These are phyloP conservation scores for Athrips mouffetella DNA, from an alignment of 2,888 invertebrate genomes.

Conservation along the genomic window DNA sequence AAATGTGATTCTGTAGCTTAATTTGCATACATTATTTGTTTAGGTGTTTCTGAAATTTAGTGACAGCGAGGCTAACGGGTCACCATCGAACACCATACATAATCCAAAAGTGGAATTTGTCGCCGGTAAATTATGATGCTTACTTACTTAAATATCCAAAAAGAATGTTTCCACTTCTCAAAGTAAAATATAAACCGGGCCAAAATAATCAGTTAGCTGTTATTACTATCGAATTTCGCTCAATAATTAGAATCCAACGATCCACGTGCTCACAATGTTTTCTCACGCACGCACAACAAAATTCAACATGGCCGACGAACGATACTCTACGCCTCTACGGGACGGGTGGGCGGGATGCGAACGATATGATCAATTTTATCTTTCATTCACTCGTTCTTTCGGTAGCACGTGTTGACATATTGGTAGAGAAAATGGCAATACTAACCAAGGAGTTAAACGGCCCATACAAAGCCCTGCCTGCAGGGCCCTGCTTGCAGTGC, in stretches of 20 bases:
- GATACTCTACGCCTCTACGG: too few relatives aligned
- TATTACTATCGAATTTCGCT: constrained; percentile 68
- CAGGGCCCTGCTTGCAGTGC: too few relatives aligned
- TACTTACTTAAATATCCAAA: constrained; percentile 63
- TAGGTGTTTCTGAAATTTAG: constrained; percentile 22
- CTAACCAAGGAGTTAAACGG: too few relatives aligned
- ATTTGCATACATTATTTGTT: constrained; percentile 22
- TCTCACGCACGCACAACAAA: constrained; percentile 77
- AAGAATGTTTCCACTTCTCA: constrained; percentile 44
- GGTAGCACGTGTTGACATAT: neutral
- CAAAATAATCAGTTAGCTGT: constrained; percentile 46
- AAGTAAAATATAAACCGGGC: constrained; percentile 40
- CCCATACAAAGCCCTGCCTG: too few relatives aligned
- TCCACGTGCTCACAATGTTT: constrained; percentile 86
- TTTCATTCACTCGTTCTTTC: neutral
- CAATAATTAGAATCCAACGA: constrained; percentile 57
- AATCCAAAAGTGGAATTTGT: constrained; percentile 53
- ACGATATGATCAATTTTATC: too few relatives aligned
- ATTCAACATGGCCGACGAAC: constrained; percentile 81
- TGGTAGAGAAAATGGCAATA: neutral
- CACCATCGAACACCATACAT: constrained; percentile 37
- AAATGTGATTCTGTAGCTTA: neutral
- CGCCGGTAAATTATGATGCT: constrained; percentile 48
- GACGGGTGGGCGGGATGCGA: too few relatives aligned
- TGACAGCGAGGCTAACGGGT: constrained; percentile 28